Evolutionary conservation across 2,888 invertebrate species (phyloP), one percentile per base, ranked within the genome.

Genomic region (Blastobasis lacticolella): DNA sequence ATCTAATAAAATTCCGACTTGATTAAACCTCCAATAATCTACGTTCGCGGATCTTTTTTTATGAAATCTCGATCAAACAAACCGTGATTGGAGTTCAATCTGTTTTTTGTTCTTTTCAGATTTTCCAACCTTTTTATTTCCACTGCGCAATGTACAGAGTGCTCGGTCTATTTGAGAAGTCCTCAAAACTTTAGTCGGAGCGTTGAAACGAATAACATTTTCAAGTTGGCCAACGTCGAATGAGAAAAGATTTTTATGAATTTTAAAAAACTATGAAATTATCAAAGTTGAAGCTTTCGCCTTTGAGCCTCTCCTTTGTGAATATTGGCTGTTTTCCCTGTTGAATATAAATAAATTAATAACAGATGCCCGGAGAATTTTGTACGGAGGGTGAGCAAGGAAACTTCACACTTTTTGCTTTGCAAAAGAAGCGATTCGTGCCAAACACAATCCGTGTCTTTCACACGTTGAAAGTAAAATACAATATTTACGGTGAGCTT

Each of bases 91-190:
- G 55, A 54, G 56, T 56, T 60, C 55, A 56, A 59, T 59, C 58
- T 59, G 56, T 54, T 57, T 60, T 56, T 56, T 54, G 49, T 53
- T 23, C 38, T 47, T 41, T 50, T 54, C 6, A 23, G 23, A 23
- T 38, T 43, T 49, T 48, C 10, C 10, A 46, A 49, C 46, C 38
- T 49, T 69, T 23, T 67, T 65, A 60, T 62, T 64, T 60, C 55
- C 55, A 59, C 54, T 57, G 56, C 56, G 59, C 60, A 57, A 62
- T 58, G 61, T 57, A 60, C 65, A 66, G 54, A 57, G 56, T 66
- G 62, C 58, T 60, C 63, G 57, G 64, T 66, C 66, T 71, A 71
- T 74, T 74, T 74, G 68, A 64, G 57, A 57, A 69, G 59, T 69
- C 63, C 71, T 73, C 67, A 57, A 70, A 73, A 74, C 64, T 73